Evolutionary conservation across 1,140 invertebrate genomes (phyloP).

Genomic region (Eumaeus atala): DNA sequence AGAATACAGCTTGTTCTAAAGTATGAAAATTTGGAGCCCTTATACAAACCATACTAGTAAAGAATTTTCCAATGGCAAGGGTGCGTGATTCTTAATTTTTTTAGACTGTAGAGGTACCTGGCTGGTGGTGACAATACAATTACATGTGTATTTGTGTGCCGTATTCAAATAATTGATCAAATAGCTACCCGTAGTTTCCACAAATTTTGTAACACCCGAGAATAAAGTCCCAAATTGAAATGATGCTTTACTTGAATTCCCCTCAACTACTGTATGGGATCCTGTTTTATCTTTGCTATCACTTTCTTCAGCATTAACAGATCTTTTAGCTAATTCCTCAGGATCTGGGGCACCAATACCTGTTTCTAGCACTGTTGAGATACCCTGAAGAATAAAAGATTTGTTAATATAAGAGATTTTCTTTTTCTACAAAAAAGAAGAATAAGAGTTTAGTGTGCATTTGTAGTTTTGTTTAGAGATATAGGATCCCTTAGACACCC

Average conservation of each 20-base stretch:
- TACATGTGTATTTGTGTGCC: no score
- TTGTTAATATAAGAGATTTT: constrained; percentile 1
- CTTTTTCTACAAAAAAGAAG: neutral
- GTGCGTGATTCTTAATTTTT: no score
- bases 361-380: constrained; percentile 82
- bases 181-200: constrained; percentile 77
- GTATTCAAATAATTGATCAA: no score
- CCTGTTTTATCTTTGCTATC: constrained; percentile 20
- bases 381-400: constrained; percentile 44
- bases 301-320: constrained; percentile 31
- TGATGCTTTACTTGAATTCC: constrained; percentile 30
- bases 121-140: no score
- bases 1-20: no score
- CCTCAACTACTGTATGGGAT: constrained; percentile 22
- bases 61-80: no score
- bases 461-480: no score
- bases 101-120: no score
- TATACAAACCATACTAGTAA: no score
- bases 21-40: no score
- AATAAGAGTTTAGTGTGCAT: no score
- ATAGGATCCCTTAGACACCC: no score
- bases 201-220: constrained; percentile 81
- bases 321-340: constrained; percentile 79
- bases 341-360: constrained; percentile 85
- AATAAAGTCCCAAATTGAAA: constrained; percentile 80